Percentiles rank a stretch among this genome's conserved stretches.
These are phyloP conservation scores for Acanthococcus lagerstroemiae DNA, from an alignment of 2,888 invertebrate species.

Conservation along the genomic window DNA sequence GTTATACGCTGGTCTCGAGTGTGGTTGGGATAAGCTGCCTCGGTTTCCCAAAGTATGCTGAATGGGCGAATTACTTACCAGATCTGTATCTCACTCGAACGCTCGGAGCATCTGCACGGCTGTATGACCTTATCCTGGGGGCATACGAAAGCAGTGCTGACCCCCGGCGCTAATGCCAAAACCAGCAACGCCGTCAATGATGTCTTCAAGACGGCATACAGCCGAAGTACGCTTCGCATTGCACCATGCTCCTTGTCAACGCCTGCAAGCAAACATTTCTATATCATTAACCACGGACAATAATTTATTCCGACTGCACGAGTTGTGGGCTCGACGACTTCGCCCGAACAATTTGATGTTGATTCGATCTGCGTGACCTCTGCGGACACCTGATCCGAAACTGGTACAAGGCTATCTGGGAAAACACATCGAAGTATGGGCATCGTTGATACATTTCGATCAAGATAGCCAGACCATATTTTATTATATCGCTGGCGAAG, in stretches of 20 bases:
- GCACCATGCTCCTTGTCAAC: slow-evolving; percentile 32
- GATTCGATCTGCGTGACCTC: too few relatives aligned
- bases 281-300: not conserved
- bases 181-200: slow-evolving; percentile 17
- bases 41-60: too few relatives aligned
- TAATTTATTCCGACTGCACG: too few relatives aligned
- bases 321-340: too few relatives aligned
- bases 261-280: slow-evolving; percentile 9
- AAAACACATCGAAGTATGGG: not conserved
- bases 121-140: slow-evolving; percentile 70
- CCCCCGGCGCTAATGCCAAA: not conserved
- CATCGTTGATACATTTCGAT: too few relatives aligned
- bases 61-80: slow-evolving; percentile 49
- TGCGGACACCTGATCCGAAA: too few relatives aligned
- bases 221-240: slow-evolving; percentile 32
- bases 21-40: too few relatives aligned
- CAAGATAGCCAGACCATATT: slow-evolving; percentile 12
- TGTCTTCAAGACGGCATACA: slow-evolving; percentile 33
- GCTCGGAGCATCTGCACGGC: slow-evolving; percentile 70
- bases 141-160: slow-evolving; percentile 45
- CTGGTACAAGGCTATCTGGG: slow-evolving; percentile 20
- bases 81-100: slow-evolving; percentile 70
- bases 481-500: too few relatives aligned
- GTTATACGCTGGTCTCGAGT: too few relatives aligned
- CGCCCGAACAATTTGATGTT: not conserved